Conservation (phyloP, 30 jellyfish, hydroid and myxozoan species). For the Rhopilema esculentum region DNA sequence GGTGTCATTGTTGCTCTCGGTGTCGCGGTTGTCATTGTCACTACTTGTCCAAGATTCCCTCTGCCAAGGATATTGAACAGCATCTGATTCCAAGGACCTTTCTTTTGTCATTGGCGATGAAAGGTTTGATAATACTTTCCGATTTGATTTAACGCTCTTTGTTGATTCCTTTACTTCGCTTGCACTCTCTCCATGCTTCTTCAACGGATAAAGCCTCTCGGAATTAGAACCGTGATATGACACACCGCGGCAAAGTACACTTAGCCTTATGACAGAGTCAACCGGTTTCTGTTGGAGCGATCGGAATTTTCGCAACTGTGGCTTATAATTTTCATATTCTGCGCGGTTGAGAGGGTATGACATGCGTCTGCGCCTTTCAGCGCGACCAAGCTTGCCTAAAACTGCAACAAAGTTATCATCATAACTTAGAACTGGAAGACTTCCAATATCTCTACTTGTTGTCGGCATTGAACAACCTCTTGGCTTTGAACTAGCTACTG, state of each 20-base stretch:
- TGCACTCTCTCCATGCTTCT: background rate
- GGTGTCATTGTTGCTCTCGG: background rate
- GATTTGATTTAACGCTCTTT: background rate
- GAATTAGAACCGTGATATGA: slow-evolving; percentile 27
- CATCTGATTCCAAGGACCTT: background rate
- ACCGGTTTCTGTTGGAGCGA: background rate
- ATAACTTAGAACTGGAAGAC: slow-evolving; percentile 43
- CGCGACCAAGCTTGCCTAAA: slow-evolving; percentile 5
- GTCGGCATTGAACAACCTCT: slow-evolving; percentile 59
- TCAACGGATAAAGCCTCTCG: background rate
- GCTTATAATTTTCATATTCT: slow-evolving; percentile 25
- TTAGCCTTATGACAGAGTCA: slow-evolving; percentile 55
- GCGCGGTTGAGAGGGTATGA: slow-evolving; percentile 45
- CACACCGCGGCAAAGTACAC: slow-evolving; percentile 42
- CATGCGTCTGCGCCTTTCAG: slow-evolving; percentile 7
- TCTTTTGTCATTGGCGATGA: background rate
- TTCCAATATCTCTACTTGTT: slow-evolving; percentile 46
- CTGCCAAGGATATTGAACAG: slow-evolving; percentile 4
- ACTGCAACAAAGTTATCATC: slow-evolving; percentile 50
- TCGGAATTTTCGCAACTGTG: background rate
- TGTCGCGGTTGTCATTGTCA: background rate
- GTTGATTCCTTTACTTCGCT: background rate
- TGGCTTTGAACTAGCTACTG: slow-evolving; percentile 2
- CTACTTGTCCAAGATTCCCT: background rate
- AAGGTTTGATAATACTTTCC: background rate